Percentiles rank a stretch among this genome's conserved stretches.
Evolutionary conservation across 2,888 invertebrate species (phyloP).

Genomic region (Leucoptera coffeella): DNA sequence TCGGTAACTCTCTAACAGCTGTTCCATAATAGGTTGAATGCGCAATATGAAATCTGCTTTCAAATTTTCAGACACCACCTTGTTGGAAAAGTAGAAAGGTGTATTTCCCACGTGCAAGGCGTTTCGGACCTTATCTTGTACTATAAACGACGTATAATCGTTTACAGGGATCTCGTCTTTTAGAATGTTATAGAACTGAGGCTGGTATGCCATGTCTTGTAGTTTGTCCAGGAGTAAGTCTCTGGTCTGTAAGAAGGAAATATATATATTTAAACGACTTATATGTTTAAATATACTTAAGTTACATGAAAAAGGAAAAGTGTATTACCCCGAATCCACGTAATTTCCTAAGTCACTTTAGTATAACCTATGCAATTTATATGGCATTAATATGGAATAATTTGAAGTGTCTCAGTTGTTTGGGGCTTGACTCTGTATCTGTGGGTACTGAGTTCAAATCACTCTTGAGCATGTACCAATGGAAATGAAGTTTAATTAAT

Average conservation of each 20-base stretch:
- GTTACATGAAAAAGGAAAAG: too few relatives aligned
- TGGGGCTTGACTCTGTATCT: too few relatives aligned
- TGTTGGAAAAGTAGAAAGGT: slow-evolving; percentile 9
- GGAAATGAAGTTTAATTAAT: too few relatives aligned
- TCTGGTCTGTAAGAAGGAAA: slow-evolving; percentile 11
- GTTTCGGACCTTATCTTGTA: not conserved
- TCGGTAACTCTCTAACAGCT: slow-evolving; percentile 54
- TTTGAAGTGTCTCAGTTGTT: too few relatives aligned
- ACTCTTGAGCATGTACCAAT: too few relatives aligned
- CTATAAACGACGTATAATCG: not conserved
- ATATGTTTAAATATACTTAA: too few relatives aligned
- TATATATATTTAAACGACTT: slow-evolving; percentile 16
- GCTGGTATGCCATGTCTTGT: not conserved
- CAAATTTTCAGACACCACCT: slow-evolving; percentile 48
- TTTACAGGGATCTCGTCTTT: slow-evolving; percentile 1
- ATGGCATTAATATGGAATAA: too few relatives aligned
- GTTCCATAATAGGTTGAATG: slow-evolving; percentile 51
- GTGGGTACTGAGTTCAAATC: too few relatives aligned
- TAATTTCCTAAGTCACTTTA: too few relatives aligned
- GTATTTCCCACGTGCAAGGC: slow-evolving; percentile 4
- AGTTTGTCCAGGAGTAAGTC: slow-evolving; percentile 1
- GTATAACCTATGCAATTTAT: too few relatives aligned
- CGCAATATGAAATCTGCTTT: slow-evolving; percentile 62
- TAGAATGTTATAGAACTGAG: slow-evolving; percentile 3
- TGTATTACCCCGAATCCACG: too few relatives aligned